phyloP scores from a whole-genome alignment of 2,888 invertebrate genomes.

The Villa cingulata region DNA sequence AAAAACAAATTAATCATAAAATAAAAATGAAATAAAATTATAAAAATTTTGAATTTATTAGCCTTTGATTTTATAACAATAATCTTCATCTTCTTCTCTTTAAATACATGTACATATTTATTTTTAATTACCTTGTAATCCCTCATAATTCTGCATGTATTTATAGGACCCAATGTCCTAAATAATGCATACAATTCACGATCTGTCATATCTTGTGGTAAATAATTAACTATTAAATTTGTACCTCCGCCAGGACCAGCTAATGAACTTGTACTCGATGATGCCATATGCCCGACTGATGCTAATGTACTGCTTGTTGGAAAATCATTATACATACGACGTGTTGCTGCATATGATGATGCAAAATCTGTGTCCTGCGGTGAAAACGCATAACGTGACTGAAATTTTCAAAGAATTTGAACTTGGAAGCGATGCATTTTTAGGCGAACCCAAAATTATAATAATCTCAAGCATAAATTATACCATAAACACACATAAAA shows the following conservation, averaged over 20 bases:
- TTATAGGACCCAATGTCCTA: constrained; percentile 74
- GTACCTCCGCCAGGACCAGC: constrained; percentile 37
- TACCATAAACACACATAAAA: no score
- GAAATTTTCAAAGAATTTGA: constrained; percentile 31
- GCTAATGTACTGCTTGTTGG: constrained; percentile 28
- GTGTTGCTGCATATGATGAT: constrained; percentile 33
- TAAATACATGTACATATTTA: constrained; percentile 15
- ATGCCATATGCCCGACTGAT: constrained; percentile 26
- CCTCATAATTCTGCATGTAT: constrained; percentile 83
- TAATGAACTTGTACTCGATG: constrained; percentile 27
- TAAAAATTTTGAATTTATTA: not conserved
- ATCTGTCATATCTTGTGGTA: constrained; percentile 87
- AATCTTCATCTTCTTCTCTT: not conserved
- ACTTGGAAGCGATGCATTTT: constrained; percentile 23
- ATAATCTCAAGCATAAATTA: no score
- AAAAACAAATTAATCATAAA: constrained; percentile 9
- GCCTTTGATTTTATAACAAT: not conserved
- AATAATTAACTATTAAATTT: constrained; percentile 89
- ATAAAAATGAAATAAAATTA: constrained; percentile 2
- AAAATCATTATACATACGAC: constrained; percentile 34
- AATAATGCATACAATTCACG: constrained; percentile 82
- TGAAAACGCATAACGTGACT: constrained; percentile 39
- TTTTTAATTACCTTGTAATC: constrained; percentile 74
- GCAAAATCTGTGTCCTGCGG: constrained; percentile 39
- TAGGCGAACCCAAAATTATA: constrained; percentile 3